Evolutionary conservation across 2,888 invertebrate genomes (phyloP), one percentile per base, ranked within the genome.

Genomic region (Asteroscopus sphinx): DNA sequence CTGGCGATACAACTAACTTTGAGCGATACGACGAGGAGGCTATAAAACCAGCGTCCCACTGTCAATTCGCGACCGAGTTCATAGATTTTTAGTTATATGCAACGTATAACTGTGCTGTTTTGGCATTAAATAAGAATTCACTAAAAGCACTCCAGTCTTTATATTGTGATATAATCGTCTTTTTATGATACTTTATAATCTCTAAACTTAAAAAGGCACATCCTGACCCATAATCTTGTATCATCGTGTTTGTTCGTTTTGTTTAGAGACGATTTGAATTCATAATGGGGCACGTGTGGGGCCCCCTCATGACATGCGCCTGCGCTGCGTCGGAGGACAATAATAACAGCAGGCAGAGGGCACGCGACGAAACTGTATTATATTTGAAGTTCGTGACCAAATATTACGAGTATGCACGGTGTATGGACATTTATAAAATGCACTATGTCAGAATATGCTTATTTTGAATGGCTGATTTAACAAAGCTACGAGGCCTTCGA

Each of bases 1-100:
- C 95, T 1, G 96, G 95, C 1, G 98, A 98, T 78, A 95, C 96
- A 0, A 95, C 95, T 4, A 96, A 98, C 83, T 98, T 98, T 79
- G 97, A 97, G 57, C 91, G 94, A 44, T 97, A 96, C 80, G 95
- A 96, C 0, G 94, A 94, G 59, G 91, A 92, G 55, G 75, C 84
- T 1, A 80, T 93, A 49, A 64, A 70, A 2, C 74, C 80, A 2
- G 76, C 84, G 11, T 86, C 90, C 5, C 76, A 73, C 25, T 93
- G 94, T 72, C 88, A 87, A 46, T 93, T 73, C 59, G 89, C 88
- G 69, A 86, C 89, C 0, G 87, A 90, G 71, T 93, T 94, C 79
- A 60, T 77, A 25, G 93, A 94, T 66, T 93, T 93, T 78, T 92
- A 86, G 74, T 58, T 36, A 67, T 51, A 51, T 42, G 4, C 8